Base-by-base conservation (phyloP, 2,888 invertebrate genomes). In the Leucania comma region DNA sequence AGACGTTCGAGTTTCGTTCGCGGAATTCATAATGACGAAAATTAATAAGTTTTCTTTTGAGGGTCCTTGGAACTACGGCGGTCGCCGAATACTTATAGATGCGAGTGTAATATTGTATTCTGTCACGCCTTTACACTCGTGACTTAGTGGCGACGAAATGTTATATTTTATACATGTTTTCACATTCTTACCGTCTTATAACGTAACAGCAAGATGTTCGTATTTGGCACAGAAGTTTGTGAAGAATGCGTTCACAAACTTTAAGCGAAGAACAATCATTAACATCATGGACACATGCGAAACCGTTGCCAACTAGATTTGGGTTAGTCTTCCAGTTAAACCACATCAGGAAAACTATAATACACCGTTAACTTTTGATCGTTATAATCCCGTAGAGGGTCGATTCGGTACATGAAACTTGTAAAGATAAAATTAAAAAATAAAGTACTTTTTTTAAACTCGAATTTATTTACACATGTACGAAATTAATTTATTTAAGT, bases 11-110 rank as follows among this genome's bases (percentile, higher is more conserved):
- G 95, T 96, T 96, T 95, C 96, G 96, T 93, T 94, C 94, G 96
- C 96, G 95, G 96, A 96, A 96, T 96, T 95, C 95, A 95, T 96
- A 95, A 96, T 96, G 96, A 96, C 93, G 94, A 94, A 96, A 95
- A 95, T 96, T 96, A 96, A 96, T 96, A 96, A 96, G 96, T 95
- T 96, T 95, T 95, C 94, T 93, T 94, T 93, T 93, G 93, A 94
- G 94, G 93, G 95, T 88, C 89, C 92, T 92, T 89, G 87, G 88
- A 91, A 90, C 90, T 90, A 90, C 89, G 87, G 72, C 87, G 86
- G 87, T 90, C 87, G 85, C 81, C 84, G 91, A 89, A 91, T 91
- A 87, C 88, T 86, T 88, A 87, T 72, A 81, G 79, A 80, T 75
- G 63, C 69, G 53, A 72, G 72, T 81, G 68, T 72, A 78, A 74